Percentiles rank a stretch among this genome's conserved stretches.
Evolutionary conservation across 2,797 vertebrate genomes (phyloP).

Genomic region (Bucorvus abyssinicus): DNA sequence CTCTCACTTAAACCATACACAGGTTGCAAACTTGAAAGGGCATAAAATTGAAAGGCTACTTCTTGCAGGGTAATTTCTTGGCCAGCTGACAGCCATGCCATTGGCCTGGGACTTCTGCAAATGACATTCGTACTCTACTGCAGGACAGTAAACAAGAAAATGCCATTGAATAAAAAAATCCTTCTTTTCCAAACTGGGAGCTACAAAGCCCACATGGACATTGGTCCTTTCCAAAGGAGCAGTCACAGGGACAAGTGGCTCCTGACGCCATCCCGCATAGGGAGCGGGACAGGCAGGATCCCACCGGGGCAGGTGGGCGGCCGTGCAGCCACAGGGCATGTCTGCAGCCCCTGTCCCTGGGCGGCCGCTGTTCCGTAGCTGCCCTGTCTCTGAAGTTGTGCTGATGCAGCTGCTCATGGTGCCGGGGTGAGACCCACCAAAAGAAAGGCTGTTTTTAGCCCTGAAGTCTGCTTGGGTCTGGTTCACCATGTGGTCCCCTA

Average conservation of each 20-base stretch:
- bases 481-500: neutral
- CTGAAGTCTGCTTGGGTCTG: neutral
- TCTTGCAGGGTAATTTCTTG: neutral
- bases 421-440: neutral
- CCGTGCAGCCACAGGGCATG: neutral
- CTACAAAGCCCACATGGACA: neutral
- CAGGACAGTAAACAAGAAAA: neutral
- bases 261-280: rapidly evolving
- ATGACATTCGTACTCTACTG: neutral
- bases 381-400: neutral
- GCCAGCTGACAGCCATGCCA: neutral
- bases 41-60: neutral
- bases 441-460: neutral
- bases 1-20: neutral
- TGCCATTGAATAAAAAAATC: neutral
- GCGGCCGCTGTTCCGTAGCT: rapidly evolving
- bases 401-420: neutral
- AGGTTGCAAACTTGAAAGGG: neutral
- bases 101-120: neutral
- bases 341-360: neutral
- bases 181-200: neutral
- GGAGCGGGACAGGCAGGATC: neutral
- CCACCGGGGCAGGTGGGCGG: neutral
- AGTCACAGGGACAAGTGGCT: rapidly evolving
- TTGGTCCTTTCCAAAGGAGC: neutral